Evolutionary conservation across 1,140 invertebrate genomes (phyloP).

Genomic region (Maconellicoccus hirsutus): DNA sequence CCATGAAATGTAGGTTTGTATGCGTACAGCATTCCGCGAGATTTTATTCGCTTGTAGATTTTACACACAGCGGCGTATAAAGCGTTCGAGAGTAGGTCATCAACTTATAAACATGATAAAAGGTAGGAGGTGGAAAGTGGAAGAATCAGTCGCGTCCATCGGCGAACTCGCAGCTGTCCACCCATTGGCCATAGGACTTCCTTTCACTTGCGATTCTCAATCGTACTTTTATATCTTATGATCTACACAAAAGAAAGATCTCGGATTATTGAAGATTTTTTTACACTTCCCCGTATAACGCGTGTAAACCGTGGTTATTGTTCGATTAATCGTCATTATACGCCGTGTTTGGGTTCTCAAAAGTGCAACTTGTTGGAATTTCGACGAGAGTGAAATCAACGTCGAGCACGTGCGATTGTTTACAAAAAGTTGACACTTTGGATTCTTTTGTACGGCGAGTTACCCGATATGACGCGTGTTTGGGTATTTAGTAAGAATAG

Average conservation of each 20-base stretch:
- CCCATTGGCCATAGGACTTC: conserved; percentile 10
- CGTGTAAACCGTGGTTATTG: neutral
- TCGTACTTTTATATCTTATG: neutral
- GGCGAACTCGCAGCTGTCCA: conserved; percentile 11
- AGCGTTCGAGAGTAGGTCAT: conserved; percentile 12
- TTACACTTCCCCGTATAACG: neutral
- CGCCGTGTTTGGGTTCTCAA: neutral
- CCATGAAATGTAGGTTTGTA: conserved; percentile 18
- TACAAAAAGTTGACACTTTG: too few species aligned
- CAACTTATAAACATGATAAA: conserved; percentile 11
- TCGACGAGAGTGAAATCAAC: too few species aligned
- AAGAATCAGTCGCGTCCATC: conserved; percentile 13
- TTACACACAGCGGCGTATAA: neutral
- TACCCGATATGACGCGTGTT: too few species aligned
- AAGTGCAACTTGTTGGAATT: too few species aligned
- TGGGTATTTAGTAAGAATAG: too few species aligned
- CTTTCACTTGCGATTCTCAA: conserved; percentile 17
- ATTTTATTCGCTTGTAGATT: conserved; percentile 13
- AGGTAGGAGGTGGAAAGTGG: conserved; percentile 18
- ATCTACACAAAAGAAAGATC: conserved; percentile 4
- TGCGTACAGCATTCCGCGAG: conserved; percentile 11
- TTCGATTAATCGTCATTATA: neutral
- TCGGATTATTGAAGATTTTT: neutral
- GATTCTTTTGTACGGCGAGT: too few species aligned
- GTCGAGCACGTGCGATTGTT: too few species aligned